phyloP scores from a whole-genome alignment of 2,113 vertebrate species.

The Macquaria ambigua region DNA sequence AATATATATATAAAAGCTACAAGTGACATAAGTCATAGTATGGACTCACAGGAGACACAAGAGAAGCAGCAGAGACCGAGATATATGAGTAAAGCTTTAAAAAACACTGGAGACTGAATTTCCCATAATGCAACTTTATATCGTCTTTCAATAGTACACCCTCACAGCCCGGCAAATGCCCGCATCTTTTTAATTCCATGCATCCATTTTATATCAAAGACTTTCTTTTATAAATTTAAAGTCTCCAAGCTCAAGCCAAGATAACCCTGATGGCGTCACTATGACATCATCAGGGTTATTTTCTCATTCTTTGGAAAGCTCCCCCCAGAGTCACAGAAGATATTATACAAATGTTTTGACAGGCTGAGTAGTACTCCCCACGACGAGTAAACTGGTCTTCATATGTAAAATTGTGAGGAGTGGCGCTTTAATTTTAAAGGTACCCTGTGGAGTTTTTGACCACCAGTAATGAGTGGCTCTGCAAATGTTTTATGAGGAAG shows the following conservation, averaged over 20 bases:
- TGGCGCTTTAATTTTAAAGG: neutral
- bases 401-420: neutral
- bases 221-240: neutral
- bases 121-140: neutral
- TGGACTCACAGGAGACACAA: too few species aligned
- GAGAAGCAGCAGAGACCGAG: too few species aligned
- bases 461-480: neutral
- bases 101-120: slow-evolving; percentile 7
- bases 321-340: neutral
- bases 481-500: neutral
- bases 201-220: neutral
- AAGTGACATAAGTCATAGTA: too few species aligned
- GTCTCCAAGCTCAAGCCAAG: neutral
- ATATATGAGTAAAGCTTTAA: neutral
- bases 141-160: neutral
- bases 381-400: neutral
- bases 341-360: too few species aligned
- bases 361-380: too few species aligned
- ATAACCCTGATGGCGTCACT: neutral
- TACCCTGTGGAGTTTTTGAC: neutral
- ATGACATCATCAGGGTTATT: neutral
- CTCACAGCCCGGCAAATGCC: neutral
- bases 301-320: too few species aligned
- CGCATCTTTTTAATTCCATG: neutral
- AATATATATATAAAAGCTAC: too few species aligned